Evolutionary conservation across 2,113 vertebrate genomes (phyloP).

Genomic region (Neolamprologus devosi): DNA sequence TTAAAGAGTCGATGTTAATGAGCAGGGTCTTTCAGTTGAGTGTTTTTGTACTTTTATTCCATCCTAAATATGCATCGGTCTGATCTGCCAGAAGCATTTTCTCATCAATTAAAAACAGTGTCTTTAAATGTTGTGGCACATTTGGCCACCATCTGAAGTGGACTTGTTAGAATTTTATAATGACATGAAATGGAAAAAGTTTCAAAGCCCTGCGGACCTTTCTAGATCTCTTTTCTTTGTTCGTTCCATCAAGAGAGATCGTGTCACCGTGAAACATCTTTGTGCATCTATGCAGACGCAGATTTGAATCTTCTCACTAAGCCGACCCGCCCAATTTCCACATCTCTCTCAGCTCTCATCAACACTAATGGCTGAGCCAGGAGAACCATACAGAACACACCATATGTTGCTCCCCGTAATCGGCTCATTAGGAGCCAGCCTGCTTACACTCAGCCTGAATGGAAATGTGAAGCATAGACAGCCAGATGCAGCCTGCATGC

Average conservation of each 20-base stretch:
- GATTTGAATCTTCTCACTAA: neutral
- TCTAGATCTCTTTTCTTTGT: neutral
- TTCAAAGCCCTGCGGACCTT: neutral
- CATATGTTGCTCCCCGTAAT: slow-evolving; percentile 60
- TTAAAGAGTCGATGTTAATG: neutral
- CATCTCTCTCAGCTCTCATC: slow-evolving; percentile 22
- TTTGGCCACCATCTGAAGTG: neutral
- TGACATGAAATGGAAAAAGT: neutral
- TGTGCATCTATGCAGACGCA: neutral
- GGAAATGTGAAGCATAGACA: slow-evolving; percentile 23
- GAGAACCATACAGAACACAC: slow-evolving; percentile 46
- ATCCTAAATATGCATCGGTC: neutral
- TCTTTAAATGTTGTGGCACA: neutral
- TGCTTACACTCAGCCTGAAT: slow-evolving; percentile 39
- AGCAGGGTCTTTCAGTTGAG: neutral
- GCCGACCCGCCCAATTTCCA: neutral
- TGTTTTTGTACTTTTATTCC: neutral
- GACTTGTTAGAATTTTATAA: slow-evolving; percentile 10
- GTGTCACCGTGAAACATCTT: neutral
- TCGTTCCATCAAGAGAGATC: neutral
- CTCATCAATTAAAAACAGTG: slow-evolving; percentile 5
- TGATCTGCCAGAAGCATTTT: neutral
- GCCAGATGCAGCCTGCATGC: slow-evolving; percentile 33
- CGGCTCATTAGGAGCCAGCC: slow-evolving; percentile 60
- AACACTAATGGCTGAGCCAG: slow-evolving; percentile 44